Evolutionary conservation across 2,888 invertebrate species (phyloP).

Genomic region (Drymonia ruficornis): DNA sequence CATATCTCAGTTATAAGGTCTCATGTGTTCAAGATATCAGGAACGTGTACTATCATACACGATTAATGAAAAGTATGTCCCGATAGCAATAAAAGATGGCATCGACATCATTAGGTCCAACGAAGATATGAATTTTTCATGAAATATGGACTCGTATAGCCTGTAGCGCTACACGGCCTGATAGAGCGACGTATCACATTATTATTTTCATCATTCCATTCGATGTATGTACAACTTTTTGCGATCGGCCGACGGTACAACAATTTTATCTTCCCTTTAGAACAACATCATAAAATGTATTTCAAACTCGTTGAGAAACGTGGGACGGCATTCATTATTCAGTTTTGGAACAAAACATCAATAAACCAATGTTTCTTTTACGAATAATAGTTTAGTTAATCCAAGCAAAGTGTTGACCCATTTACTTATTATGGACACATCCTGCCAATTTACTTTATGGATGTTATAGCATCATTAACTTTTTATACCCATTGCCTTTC

Average conservation of each 20-base stretch:
- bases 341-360: conserved; percentile 38
- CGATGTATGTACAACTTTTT: conserved; percentile 63
- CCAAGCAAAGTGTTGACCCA: conserved; percentile 64
- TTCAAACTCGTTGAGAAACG: conserved; percentile 51
- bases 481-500: conserved; percentile 73
- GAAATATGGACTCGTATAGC: conserved; percentile 72
- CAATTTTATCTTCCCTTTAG: conserved; percentile 62
- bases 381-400: conserved; percentile 18
- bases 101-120: conserved; percentile 77
- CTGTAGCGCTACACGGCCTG: conserved; percentile 55
- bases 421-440: conserved; percentile 72
- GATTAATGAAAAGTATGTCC: conserved; percentile 78
- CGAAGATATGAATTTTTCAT: conserved; percentile 82
- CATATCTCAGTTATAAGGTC: not conserved
- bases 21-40: conserved; percentile 24
- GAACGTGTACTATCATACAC: conserved; percentile 60
- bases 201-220: conserved; percentile 66
- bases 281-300: conserved; percentile 60
- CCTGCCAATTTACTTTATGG: conserved; percentile 82
- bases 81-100: conserved; percentile 75
- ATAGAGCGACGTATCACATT: conserved; percentile 57
- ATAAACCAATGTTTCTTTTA: conserved; percentile 20
- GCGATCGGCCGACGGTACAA: conserved; percentile 52
- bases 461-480: conserved; percentile 77
- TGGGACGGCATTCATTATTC: conserved; percentile 59